Evolutionary conservation across 2,888 invertebrate species (phyloP), one percentile per base, ranked within the genome.

Genomic region (Argyra leucocephala): DNA sequence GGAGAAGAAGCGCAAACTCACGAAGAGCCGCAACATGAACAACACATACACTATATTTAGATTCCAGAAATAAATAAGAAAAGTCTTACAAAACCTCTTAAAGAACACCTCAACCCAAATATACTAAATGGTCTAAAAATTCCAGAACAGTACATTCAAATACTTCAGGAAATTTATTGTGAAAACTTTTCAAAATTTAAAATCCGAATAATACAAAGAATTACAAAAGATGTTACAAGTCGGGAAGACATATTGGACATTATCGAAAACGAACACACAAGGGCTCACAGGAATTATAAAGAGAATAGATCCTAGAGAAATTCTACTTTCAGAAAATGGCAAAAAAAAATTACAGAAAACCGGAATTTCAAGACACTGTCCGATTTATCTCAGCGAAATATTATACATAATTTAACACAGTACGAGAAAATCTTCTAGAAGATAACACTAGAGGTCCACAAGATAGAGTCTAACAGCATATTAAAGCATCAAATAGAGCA

Each of bases 1-100:
- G 67, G 67, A 5, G 65, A 65, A 3, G 63, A 63, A 3, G 21
- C 62, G 0, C n/a, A 37, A 5, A 61, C 64, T 2, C 36, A 58
- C 31, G 67, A 68, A 36, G 22, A 67, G 67, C 67, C 69, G 12
- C 66, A 68, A 61, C 68, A 66, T 24, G 10, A 7, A 31, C 62
- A 26, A 31, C 62, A 65, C 18, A 65, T 31, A 22, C 48, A 66
- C 21, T 58, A 64, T 21, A 24, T 66, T 2, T 21, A 57, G n/a
- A 5, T 57, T 9, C 7, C 12, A n/a, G 22, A 36, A 18, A 62
- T 66, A 23, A 62, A 26, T 22, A 62, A 61, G 21, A 59, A 64
- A 18, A 36, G 1, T 10, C 58, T 64, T 4, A 57, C n/a, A 7
- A 18, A 61, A 62, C 22, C 10, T 1, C 22, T 66, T 9, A 61